phyloP scores from a whole-genome alignment of 2,888 invertebrate species.

The Emmelina monodactyla region DNA sequence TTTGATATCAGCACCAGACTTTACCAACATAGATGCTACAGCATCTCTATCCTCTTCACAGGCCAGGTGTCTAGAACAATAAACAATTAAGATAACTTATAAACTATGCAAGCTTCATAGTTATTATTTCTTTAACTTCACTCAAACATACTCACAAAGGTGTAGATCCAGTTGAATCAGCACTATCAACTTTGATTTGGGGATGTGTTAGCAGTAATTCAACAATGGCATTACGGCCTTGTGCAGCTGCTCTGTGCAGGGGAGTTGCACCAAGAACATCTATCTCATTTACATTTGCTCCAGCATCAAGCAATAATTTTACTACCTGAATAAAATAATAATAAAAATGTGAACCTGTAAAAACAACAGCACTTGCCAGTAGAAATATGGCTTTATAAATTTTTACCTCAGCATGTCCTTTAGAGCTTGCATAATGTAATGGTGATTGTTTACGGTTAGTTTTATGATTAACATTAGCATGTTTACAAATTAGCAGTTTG shows the following conservation, averaged over 20 bases:
- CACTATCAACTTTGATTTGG: constrained; percentile 61
- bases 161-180: constrained; percentile 78
- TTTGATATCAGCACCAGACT: constrained; percentile 69
- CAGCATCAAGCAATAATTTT: constrained; percentile 68
- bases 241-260: constrained; percentile 81
- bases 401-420: constrained; percentile 75
- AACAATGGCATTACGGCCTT: constrained; percentile 74
- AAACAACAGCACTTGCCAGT: not conserved
- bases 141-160: constrained; percentile 72
- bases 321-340: constrained; percentile 64
- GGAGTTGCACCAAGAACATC: constrained; percentile 78
- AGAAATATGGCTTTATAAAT: not conserved
- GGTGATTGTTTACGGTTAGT: constrained; percentile 80
- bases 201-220: constrained; percentile 69
- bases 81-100: too few relatives aligned
- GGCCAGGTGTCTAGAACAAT: constrained; percentile 73
- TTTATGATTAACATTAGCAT: constrained; percentile 77
- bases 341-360: constrained; percentile 1
- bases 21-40: constrained; percentile 70
- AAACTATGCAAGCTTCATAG: too few relatives aligned
- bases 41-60: constrained; percentile 81
- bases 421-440: constrained; percentile 86
- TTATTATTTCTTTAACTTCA: too few relatives aligned
- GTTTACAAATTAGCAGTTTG: constrained; percentile 69
- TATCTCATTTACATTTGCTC: constrained; percentile 73